Evolutionary conservation across 2,797 vertebrate species (phyloP), one percentile per base, ranked within the genome.

Genomic region (Denticeps clupeoides): DNA sequence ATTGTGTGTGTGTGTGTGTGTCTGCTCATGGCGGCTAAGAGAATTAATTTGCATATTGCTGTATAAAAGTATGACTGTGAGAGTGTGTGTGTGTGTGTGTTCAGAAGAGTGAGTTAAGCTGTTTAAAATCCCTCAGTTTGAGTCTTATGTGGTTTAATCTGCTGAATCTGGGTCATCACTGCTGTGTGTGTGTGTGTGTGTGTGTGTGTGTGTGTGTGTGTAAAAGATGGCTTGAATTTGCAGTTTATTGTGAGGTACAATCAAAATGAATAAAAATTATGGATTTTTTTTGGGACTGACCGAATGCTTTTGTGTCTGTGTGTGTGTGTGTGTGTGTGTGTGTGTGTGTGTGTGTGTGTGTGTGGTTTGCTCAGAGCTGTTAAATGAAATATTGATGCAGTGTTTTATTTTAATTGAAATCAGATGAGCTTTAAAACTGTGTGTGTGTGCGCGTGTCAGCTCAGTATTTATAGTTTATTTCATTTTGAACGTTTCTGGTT

Each of bases 311-410:
- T 38, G 15, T 18, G 35, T 38, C 32, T 21, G 21, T 19, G 19
- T 19, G 19, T 22, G 21, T 22, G 13, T 15, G 33, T 18, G 35
- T 16, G 35, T 18, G 13, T 10, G 15, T 38, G 29, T 55, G 6
- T 22, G 43, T 71, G 69, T 71, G 64, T 56, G 64, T 59, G 60
- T 56, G 65, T 53, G 45, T 49, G 47, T 51, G 64, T 60, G 62
- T 66, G 49, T 44, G 49, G 54, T 50, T 37, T 29, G 2, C 1
- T 31, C 33, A 11, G 61, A 59, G 47, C 51, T 54, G 45, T 58
- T 70, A 66, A 69, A 65, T 73, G 13, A 63, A 68, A 61, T 72
- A 67, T 73, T 70, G 56, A 71, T 66, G 44, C 44, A 52, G 53
- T 50, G 49, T 27, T 58, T 41, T 58, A 54, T 56, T 51, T 53